Percentiles rank a stretch among this genome's conserved stretches.
These are phyloP conservation scores for Lepidostoma basale DNA, from an alignment of 1,140 invertebrate genomes.

Conservation along the genomic window DNA sequence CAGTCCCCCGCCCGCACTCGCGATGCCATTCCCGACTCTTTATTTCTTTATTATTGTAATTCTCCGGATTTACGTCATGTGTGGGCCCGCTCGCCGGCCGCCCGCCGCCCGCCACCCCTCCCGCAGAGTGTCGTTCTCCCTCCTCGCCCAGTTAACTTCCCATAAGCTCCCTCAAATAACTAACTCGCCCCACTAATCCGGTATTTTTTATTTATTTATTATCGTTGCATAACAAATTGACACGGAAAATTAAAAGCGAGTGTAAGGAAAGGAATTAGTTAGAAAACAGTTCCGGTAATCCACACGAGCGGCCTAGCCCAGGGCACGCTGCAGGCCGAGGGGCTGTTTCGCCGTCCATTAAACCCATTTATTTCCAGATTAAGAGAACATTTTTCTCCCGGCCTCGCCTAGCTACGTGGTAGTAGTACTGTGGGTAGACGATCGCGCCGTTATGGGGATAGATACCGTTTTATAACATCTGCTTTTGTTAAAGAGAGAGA, in stretches of 20 bases:
- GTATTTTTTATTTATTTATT: too few relatives aligned
- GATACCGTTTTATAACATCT: conserved; percentile 38
- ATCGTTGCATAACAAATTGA: too few relatives aligned
- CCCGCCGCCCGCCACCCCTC: background rate
- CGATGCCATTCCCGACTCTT: conserved; percentile 45
- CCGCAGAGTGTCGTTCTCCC: too few relatives aligned
- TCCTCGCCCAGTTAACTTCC: too few relatives aligned
- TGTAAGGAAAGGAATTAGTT: too few relatives aligned
- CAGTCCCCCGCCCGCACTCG: conserved; percentile 22
- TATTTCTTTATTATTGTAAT: conserved; percentile 47
- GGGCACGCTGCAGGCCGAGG: background rate
- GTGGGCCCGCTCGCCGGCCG: background rate
- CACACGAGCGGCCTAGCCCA: too few relatives aligned
- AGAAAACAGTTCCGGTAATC: too few relatives aligned
- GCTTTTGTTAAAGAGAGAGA: conserved; percentile 36
- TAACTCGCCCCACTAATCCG: too few relatives aligned
- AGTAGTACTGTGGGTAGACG: too few relatives aligned
- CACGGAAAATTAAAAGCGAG: too few relatives aligned
- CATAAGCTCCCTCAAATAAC: too few relatives aligned
- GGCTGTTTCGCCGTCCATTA: conserved; percentile 27
- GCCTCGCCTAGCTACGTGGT: conserved; percentile 2
- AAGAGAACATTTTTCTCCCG: conserved; percentile 27
- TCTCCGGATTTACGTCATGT: conserved; percentile 38
- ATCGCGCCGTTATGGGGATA: background rate
- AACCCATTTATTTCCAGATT: conserved; percentile 38